Percentiles rank a stretch among this genome's conserved stretches.
Evolutionary conservation across 2,888 invertebrate genomes (phyloP).

Genomic region (Callyntrura sp.): DNA sequence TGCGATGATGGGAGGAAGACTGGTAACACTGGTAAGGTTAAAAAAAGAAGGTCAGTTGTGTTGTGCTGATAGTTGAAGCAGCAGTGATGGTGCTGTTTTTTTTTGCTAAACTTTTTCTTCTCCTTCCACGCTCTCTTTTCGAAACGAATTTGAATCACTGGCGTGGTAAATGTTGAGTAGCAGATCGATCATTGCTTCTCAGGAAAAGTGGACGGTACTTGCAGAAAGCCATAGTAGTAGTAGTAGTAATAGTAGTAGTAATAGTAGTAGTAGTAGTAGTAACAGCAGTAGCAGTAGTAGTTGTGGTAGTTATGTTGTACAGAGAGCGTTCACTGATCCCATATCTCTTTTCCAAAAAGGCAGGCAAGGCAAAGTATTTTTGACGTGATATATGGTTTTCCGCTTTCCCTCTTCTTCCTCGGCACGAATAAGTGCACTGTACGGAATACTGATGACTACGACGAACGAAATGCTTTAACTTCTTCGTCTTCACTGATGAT

Average conservation of each 20-base stretch:
- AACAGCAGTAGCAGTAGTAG: not conserved
- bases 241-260: not conserved
- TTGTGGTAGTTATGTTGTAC: not conserved
- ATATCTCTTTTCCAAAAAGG: conserved; percentile 46
- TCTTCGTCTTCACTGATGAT: conserved; percentile 32
- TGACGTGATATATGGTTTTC: conserved; percentile 77
- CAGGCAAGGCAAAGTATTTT: conserved; percentile 65
- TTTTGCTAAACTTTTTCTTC: conserved; percentile 27
- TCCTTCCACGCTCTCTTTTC: not conserved
- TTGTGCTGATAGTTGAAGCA: not conserved
- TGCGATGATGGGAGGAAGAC: not conserved
- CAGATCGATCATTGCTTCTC: conserved; percentile 75
- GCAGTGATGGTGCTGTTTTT: conserved; percentile 17
- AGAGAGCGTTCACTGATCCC: conserved; percentile 64
- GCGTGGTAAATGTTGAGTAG: conserved; percentile 63
- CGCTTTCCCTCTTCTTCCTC: conserved; percentile 70
- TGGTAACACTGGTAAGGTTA: not conserved
- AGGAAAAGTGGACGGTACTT: conserved; percentile 58
- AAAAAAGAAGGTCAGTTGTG: conserved; percentile 48
- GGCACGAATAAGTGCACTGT: conserved; percentile 62
- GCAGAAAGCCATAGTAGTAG: not conserved
- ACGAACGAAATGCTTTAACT: not conserved
- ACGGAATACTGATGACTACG: conserved; percentile 72
- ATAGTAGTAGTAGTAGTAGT: not conserved
- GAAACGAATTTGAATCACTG: conserved; percentile 73